Evolutionary conservation across 1,140 invertebrate species (phyloP).

Genomic region (Drosophila grimshawi): DNA sequence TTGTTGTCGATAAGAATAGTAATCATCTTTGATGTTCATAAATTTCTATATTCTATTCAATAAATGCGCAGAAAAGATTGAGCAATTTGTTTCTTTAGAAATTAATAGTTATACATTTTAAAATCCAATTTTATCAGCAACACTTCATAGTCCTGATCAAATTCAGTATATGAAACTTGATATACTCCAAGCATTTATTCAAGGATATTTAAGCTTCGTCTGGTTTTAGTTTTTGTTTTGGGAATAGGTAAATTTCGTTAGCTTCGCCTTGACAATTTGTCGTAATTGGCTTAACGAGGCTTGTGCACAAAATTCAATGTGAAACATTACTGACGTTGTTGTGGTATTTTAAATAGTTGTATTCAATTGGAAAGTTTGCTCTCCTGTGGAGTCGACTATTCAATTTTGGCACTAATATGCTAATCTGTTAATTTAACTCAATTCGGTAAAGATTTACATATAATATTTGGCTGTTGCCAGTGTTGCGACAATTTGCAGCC

Average conservation of each 20-base stretch:
- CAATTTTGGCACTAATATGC: conserved; percentile 62
- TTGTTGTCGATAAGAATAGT: conserved; percentile 9
- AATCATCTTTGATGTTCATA: conserved; percentile 17
- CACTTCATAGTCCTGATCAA: too few relatives aligned
- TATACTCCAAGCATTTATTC: too few relatives aligned
- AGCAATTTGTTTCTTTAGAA: conserved; percentile 4
- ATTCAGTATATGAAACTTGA: too few relatives aligned
- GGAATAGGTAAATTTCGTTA: not conserved
- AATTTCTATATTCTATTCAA: conserved; percentile 15
- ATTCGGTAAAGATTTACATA: conserved; percentile 16
- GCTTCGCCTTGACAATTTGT: conserved; percentile 40
- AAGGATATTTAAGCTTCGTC: too few relatives aligned
- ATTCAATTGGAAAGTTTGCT: conserved; percentile 67
- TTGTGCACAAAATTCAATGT: conserved; percentile 54
- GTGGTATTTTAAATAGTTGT: conserved; percentile 47
- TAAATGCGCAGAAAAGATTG: conserved; percentile 11
- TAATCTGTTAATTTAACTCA: conserved; percentile 60
- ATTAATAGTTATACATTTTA: not conserved
- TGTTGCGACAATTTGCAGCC: conserved; percentile 55
- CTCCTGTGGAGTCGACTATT: conserved; percentile 53
- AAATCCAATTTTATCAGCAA: too few relatives aligned
- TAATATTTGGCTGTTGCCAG: conserved; percentile 9
- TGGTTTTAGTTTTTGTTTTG: not conserved
- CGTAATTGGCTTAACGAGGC: conserved; percentile 71
- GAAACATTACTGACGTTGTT: conserved; percentile 3